phyloP scores from a whole-genome alignment of 2,113 vertebrate species.

The Egretta garzetta region DNA sequence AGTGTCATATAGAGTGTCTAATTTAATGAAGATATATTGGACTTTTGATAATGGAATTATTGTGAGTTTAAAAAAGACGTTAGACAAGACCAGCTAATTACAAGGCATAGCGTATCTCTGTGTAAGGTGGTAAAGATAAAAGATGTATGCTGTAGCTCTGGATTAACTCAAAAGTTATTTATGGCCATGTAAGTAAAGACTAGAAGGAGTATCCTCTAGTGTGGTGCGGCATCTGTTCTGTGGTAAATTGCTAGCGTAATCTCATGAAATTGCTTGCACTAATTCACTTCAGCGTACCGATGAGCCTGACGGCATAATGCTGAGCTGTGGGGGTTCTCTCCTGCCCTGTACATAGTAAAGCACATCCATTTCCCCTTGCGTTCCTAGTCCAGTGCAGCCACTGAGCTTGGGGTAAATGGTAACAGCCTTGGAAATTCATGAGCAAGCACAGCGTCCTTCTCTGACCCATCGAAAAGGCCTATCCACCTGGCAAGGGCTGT shows the following conservation, averaged over 20 bases:
- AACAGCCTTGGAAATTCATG: background rate
- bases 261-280: constrained; percentile 54
- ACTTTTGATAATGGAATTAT: background rate
- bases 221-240: constrained; percentile 28
- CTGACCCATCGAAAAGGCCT: background rate
- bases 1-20: background rate
- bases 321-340: constrained; percentile 10
- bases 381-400: background rate
- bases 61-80: background rate
- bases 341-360: background rate
- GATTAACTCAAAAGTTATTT: constrained; percentile 34
- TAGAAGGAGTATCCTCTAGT: constrained; percentile 7
- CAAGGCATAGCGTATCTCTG: background rate
- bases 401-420: background rate
- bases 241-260: constrained; percentile 23
- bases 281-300: background rate
- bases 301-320: constrained; percentile 28
- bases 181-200: constrained; percentile 14
- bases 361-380: background rate
- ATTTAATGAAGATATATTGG: background rate
- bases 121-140: background rate
- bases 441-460: background rate
- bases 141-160: background rate
- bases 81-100: background rate
- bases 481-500: background rate